These are phyloP conservation scores for Argyresthia goedartella DNA, from an alignment of 2,888 invertebrate genomes.

Conservation along the genomic window DNA sequence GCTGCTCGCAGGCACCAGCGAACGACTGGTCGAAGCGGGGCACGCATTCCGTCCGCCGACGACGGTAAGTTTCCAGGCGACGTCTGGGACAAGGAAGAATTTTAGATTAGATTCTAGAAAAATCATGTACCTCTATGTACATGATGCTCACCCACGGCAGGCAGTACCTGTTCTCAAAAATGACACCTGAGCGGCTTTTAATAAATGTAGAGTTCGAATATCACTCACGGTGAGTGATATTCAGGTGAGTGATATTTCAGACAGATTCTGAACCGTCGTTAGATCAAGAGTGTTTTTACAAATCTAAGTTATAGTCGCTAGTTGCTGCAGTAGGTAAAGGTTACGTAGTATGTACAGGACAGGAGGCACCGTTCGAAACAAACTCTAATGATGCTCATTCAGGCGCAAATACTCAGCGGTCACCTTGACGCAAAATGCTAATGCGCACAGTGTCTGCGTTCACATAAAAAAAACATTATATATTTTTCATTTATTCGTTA, in stretches of 20 bases:
- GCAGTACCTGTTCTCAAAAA: too few relatives aligned
- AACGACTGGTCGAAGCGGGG: constrained; percentile 91
- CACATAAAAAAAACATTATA: constrained; percentile 22
- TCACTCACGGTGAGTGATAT: too few relatives aligned
- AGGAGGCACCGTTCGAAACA: neutral
- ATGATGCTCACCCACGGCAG: too few relatives aligned
- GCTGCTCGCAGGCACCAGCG: constrained; percentile 89
- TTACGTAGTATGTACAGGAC: neutral
- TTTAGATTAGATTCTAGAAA: neutral
- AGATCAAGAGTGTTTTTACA: neutral
- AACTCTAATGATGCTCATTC: constrained; percentile 53
- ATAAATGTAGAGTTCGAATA: too few relatives aligned
- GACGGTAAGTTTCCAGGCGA: constrained; percentile 89
- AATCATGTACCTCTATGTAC: too few relatives aligned
- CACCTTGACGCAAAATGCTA: constrained; percentile 65
- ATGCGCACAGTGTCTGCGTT: constrained; percentile 46
- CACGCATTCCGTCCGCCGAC: constrained; percentile 87
- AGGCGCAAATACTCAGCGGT: constrained; percentile 58
- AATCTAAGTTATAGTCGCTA: neutral
- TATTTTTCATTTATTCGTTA: constrained; percentile 40
- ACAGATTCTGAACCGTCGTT: too few relatives aligned
- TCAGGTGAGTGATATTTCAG: too few relatives aligned
- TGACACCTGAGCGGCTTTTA: too few relatives aligned
- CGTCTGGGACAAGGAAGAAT: constrained; percentile 59
- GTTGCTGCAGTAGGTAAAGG: neutral